These are phyloP conservation scores for Corvus hawaiiensis DNA, from an alignment of 2,113 vertebrate genomes.

Conservation along the genomic window DNA sequence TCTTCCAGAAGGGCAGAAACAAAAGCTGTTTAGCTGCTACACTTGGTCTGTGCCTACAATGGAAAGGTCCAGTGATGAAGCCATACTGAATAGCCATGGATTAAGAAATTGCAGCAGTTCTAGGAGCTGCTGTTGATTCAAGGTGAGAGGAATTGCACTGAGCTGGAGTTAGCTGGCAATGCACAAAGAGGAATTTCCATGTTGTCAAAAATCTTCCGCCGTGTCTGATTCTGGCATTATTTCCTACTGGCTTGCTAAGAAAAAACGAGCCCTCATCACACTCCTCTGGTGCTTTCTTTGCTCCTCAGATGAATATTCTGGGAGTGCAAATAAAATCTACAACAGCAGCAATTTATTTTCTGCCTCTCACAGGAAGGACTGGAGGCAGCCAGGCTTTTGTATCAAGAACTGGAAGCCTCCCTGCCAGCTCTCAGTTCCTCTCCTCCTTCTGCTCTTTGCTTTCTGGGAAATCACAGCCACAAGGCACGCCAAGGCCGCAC, in stretches of 20 bases:
- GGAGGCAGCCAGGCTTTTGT: not conserved
- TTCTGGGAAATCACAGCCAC: not conserved
- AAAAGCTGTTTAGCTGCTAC: constrained; percentile 3
- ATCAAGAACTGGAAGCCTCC: not conserved
- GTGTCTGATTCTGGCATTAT: constrained; percentile 1
- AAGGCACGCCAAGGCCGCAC: not conserved
- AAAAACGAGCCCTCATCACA: constrained; percentile 5
- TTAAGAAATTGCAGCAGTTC: constrained; percentile 8
- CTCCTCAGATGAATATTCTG: constrained; percentile 31
- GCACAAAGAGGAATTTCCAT: constrained; percentile 19
- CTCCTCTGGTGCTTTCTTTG: constrained; percentile 9
- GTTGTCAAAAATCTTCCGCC: constrained; percentile 24
- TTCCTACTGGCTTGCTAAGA: constrained; percentile 18
- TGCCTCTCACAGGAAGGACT: not conserved
- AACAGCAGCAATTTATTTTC: constrained; percentile 20
- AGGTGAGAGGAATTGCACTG: constrained; percentile 1
- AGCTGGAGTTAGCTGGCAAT: not conserved
- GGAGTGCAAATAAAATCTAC: constrained; percentile 37
- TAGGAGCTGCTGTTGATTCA: not conserved
- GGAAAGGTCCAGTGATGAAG: constrained; percentile 1
- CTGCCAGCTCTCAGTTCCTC: not conserved
- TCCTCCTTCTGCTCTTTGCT: not conserved
- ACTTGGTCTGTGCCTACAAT: not conserved
- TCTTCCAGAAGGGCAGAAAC: constrained; percentile 17
- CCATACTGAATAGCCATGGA: not conserved